These are phyloP conservation scores for Drosophila aff. DNA, from an alignment of 1,140 invertebrate species.

Conservation along the genomic window DNA sequence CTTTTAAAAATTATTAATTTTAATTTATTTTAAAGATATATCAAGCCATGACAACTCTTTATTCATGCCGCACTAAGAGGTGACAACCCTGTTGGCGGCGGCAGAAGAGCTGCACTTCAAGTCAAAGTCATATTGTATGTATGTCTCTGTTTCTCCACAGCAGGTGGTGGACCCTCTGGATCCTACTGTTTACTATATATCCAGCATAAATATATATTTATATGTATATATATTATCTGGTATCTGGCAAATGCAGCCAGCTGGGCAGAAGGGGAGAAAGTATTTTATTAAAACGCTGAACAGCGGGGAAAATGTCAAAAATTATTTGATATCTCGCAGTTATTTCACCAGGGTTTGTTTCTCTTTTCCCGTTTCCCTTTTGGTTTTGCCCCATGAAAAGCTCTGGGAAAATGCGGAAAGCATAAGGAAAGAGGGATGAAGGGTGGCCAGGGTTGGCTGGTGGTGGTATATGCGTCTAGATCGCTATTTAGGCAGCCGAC, in stretches of 20 bases:
- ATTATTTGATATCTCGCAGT: slow-evolving; percentile 22
- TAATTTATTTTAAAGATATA: not conserved
- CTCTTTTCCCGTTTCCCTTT: too few relatives aligned
- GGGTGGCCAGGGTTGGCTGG: not conserved
- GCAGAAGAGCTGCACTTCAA: slow-evolving; percentile 9
- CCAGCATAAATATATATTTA: not conserved
- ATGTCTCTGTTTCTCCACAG: not conserved
- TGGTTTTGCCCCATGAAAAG: not conserved
- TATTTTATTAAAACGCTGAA: slow-evolving; percentile 26
- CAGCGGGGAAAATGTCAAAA: slow-evolving; percentile 19
- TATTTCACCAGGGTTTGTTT: slow-evolving; percentile 1
- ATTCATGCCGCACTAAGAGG: not conserved
- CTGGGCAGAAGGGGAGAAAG: not conserved
- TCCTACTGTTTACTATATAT: not conserved
- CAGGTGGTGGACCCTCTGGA: slow-evolving; percentile 5
- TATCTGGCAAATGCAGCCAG: slow-evolving; percentile 3
- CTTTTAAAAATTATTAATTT: not conserved
- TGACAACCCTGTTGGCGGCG: not conserved
- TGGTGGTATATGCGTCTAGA: not conserved
- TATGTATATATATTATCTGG: not conserved
- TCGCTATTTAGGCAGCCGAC: slow-evolving; percentile 11
- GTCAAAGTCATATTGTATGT: slow-evolving; percentile 1
- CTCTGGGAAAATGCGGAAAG: not conserved
- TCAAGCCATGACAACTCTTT: not conserved
- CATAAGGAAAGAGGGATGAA: not conserved